A percentile compares a stretch with the other conserved stretches of the same genome.
Conservation (phyloP, 2,888 invertebrate genomes). For the Cerastis rubricosa region DNA sequence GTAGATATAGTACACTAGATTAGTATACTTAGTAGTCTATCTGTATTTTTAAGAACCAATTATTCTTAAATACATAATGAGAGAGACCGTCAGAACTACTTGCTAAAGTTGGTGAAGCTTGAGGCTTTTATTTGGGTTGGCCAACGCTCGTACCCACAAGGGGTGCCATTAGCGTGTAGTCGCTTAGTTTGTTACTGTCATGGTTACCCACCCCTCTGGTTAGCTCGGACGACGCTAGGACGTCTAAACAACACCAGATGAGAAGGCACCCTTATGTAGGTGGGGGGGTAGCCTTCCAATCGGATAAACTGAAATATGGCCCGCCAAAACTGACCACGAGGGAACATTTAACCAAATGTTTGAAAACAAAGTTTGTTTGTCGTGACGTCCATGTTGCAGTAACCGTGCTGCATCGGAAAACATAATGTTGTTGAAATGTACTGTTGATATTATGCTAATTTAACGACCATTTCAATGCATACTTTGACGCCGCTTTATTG, state of each 20-base stretch:
- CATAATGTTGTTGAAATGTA: conserved; percentile 40
- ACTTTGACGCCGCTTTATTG: conserved; percentile 3
- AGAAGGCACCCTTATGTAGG: background rate
- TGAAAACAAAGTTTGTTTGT: conserved; percentile 34
- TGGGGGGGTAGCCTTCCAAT: background rate
- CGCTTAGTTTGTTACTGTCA: background rate
- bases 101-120: background rate
- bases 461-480: conserved; percentile 10
- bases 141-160: background rate
- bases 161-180: background rate
- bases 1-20: too few species aligned
- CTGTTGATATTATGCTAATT: conserved; percentile 35
- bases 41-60: too few species aligned
- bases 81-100: too few species aligned
- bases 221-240: too few species aligned
- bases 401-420: conserved; percentile 8
- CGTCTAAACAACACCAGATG: background rate
- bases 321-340: conserved; percentile 1
- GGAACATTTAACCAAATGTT: conserved; percentile 32
- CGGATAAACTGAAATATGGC: background rate
- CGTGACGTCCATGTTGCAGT: conserved; percentile 31
- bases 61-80: too few species aligned
- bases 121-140: background rate
- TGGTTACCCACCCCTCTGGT: background rate
- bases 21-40: too few species aligned